phyloP scores from a whole-genome alignment of 2,113 vertebrate genomes.

The Hylia prasina region DNA sequence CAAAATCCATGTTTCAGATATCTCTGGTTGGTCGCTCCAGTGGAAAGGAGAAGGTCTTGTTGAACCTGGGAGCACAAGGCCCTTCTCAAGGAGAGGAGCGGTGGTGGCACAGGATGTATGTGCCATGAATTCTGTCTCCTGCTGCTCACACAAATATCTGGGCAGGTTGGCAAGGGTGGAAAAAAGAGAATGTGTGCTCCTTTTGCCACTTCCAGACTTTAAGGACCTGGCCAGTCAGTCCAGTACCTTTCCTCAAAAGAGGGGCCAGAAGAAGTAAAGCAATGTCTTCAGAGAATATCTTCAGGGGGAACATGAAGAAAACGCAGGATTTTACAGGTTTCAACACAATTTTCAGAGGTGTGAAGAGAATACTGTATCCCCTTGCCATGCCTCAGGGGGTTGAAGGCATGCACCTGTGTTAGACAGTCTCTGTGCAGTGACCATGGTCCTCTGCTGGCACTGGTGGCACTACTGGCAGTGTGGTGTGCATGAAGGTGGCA shows the following conservation, averaged over 20 bases:
- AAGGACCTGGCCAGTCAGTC: background rate
- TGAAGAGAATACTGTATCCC: background rate
- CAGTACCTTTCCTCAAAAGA: background rate
- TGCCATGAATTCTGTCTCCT: background rate
- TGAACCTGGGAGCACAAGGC: background rate
- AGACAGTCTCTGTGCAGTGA: rapidly evolving
- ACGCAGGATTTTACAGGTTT: background rate
- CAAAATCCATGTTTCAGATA: background rate
- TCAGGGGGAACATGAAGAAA: background rate
- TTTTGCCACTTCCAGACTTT: background rate
- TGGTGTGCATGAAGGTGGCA: rapidly evolving
- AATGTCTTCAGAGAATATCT: background rate
- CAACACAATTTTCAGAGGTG: background rate
- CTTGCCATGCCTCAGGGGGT: rapidly evolving
- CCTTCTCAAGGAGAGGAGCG: background rate
- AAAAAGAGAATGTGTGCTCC: background rate
- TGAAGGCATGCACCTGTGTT: background rate
- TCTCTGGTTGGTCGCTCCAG: background rate
- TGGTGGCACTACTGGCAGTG: rapidly evolving
- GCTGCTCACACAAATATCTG: background rate
- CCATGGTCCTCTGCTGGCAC: rapidly evolving
- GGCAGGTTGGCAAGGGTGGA: background rate
- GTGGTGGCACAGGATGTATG: rapidly evolving
- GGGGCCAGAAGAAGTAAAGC: background rate
- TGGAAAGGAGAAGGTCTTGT: background rate